Evolutionary conservation across 2,888 invertebrate genomes (phyloP), one percentile per base, ranked within the genome.

Genomic region (Trachelus stipa): DNA sequence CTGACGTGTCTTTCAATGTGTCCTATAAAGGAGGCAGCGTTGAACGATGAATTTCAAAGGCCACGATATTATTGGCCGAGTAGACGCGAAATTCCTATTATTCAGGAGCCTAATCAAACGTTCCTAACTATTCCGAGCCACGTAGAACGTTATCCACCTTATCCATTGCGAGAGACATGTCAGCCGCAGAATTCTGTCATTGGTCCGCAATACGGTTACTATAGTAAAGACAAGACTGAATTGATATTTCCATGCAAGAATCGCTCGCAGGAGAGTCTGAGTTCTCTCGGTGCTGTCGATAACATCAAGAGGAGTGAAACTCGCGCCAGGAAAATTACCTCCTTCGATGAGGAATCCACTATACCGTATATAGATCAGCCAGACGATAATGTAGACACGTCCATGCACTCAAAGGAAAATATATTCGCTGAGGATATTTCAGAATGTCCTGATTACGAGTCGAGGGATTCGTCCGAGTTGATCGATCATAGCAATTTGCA

Each of bases 101-200:
- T 88, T 76, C 86, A 86, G 75, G 88, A 88, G 79, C 87, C 89
- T 40, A 83, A 80, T 79, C 83, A 85, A 74, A 84, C 82, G 83
- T 89, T 88, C 82, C 85, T 87, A 81, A 86, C 83, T 37, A 86
- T 88, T 82, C 89, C 89, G 80, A 87, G 86, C 84, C 86, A 87
- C 30, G 69, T 81, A 37, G 85, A 87, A 73, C 83, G 83, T 76
- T 87, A 85, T 83, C 86, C 87, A 37, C 83, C 84, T 23, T 87
- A 87, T 81, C 85, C 86, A 77, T 76, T 81, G 30, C 80, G 85
- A 77, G 30, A 80, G 78, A 75, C 71, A 33, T 34, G 71, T 69
- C 71, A 77, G 76, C 81, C 77, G 35, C 76, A 73, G 30, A 74
- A 77, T 73, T 74, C 79, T 35, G 69, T 35, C 40, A 34, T 35